These are phyloP conservation scores for Phalera bucephala DNA, from an alignment of 2,888 invertebrate genomes.

Conservation along the genomic window DNA sequence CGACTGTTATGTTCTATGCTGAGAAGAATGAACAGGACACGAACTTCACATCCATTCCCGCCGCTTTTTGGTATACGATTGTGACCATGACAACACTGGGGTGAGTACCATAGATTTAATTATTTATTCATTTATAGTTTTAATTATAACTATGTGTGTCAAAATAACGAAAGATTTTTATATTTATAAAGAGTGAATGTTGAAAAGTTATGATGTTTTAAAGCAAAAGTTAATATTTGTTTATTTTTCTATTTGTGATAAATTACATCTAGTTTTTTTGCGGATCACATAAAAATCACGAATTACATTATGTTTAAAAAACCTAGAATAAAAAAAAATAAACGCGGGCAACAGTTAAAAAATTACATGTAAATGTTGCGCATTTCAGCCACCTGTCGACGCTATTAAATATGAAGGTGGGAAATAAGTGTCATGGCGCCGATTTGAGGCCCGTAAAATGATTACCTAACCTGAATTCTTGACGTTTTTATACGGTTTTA, in stretches of 20 bases:
- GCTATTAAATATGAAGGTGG: slow-evolving; percentile 68
- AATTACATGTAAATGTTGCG: slow-evolving; percentile 29
- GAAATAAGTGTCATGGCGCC: slow-evolving; percentile 70
- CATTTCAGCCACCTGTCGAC: slow-evolving; percentile 68
- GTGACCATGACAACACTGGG: slow-evolving; percentile 99
- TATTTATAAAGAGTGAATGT: too few relatives aligned
- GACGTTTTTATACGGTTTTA: slow-evolving; percentile 25
- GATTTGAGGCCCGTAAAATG: slow-evolving; percentile 38
- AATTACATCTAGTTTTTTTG: too few relatives aligned
- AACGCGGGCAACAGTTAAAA: slow-evolving; percentile 14
- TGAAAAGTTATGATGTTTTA: too few relatives aligned
- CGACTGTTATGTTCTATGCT: slow-evolving; percentile 99
- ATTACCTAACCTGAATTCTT: slow-evolving; percentile 32
- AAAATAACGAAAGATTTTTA: too few relatives aligned
- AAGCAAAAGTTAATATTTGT: too few relatives aligned
- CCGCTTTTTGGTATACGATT: slow-evolving; percentile 99
- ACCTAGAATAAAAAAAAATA: too few relatives aligned
- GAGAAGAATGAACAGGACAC: slow-evolving; percentile 99
- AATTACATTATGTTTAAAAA: too few relatives aligned
- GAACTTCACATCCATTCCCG: slow-evolving; percentile 99
- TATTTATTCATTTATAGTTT: background rate
- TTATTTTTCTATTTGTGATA: too few relatives aligned
- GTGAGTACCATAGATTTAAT: slow-evolving; percentile 85
- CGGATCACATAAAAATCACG: too few relatives aligned
- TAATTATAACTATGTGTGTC: too few relatives aligned